Conservation (phyloP, 2,888 invertebrate species). For the Phortica magna region DNA sequence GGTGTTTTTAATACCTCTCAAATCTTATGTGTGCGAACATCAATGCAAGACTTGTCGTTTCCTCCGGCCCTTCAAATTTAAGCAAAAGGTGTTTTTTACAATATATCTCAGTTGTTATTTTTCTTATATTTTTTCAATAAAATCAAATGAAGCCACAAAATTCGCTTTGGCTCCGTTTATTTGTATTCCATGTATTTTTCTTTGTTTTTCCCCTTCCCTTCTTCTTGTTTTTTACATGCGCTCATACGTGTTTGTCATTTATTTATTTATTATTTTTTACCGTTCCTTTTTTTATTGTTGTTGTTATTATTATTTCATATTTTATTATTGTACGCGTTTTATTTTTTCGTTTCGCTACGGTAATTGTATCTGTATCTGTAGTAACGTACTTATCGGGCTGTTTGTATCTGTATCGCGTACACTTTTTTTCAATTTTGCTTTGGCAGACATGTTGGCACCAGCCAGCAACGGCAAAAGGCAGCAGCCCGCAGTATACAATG, state of each 20-base stretch:
- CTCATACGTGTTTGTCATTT: background rate
- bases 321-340: constrained; percentile 12
- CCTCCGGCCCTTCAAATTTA: no score
- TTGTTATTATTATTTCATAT: constrained; percentile 8
- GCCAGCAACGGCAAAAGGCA: background rate
- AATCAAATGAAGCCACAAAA: no score
- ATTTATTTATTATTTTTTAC: background rate
- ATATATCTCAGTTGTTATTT: no score
- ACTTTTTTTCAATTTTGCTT: constrained; percentile 30
- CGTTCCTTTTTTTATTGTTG: constrained; percentile 8
- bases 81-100: no score
- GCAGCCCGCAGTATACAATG: background rate
- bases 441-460: constrained; percentile 35
- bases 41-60: no score
- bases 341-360: constrained; percentile 25
- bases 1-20: no score
- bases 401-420: constrained; percentile 32
- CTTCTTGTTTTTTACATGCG: background rate
- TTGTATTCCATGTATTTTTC: background rate
- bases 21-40: no score
- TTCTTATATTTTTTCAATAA: no score
- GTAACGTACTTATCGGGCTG: constrained; percentile 22
- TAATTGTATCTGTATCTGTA: constrained; percentile 26
- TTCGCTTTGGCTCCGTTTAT: background rate
- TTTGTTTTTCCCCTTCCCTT: background rate